Evolutionary conservation across 2,113 vertebrate genomes (phyloP).

Genomic region (Pipra filicauda): DNA sequence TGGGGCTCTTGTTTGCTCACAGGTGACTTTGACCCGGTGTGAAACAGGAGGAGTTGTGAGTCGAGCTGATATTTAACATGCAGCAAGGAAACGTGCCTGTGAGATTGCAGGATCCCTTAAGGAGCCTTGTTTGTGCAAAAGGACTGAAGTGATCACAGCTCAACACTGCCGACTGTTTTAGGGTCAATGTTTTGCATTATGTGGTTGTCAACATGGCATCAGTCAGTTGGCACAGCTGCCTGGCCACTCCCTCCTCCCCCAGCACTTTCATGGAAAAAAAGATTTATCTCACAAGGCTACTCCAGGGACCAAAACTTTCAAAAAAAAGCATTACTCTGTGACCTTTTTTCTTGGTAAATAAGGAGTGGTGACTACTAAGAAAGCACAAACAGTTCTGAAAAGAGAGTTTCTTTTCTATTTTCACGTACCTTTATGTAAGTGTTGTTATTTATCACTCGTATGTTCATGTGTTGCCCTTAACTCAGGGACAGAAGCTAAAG

Average conservation of each 20-base stretch:
- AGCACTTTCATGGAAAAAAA: neutral
- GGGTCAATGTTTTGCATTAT: neutral
- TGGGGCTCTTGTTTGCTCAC: neutral
- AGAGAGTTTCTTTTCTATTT: conserved; percentile 1
- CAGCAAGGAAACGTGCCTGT: neutral
- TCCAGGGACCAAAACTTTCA: conserved; percentile 24
- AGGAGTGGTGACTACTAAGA: conserved; percentile 34
- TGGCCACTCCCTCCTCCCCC: neutral
- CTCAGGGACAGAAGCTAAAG: neutral
- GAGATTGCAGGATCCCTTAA: neutral
- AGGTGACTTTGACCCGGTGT: neutral
- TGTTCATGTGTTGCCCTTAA: neutral
- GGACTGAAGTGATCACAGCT: neutral
- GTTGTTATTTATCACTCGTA: neutral
- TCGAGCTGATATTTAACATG: neutral
- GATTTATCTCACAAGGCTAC: neutral
- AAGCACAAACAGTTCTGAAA: conserved; percentile 39
- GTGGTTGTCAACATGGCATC: neutral
- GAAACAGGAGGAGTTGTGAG: neutral
- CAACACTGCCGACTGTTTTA: neutral
- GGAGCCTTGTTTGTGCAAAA: neutral
- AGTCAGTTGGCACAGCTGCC: neutral
- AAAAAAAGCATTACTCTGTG: neutral
- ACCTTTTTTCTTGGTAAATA: conserved; percentile 46
- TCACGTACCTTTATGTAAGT: neutral